These are phyloP conservation scores for Propithecus coquereli DNA, from an alignment of 2,113 vertebrate species.

Conservation along the genomic window DNA sequence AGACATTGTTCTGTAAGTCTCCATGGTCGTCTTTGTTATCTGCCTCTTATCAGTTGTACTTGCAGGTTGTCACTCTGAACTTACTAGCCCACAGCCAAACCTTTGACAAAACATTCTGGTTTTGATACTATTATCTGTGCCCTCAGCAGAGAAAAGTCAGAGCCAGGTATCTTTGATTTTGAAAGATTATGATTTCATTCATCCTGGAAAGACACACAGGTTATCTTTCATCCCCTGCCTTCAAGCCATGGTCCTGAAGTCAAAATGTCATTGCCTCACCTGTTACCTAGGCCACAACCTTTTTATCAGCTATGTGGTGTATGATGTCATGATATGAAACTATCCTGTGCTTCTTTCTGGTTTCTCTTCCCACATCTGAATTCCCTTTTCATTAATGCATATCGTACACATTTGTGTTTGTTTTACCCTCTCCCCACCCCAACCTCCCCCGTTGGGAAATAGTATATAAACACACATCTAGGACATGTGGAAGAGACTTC, in stretches of 20 bases:
- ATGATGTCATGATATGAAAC: not conserved
- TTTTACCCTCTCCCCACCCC: not conserved
- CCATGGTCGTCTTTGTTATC: conserved; percentile 33
- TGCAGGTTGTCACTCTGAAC: conserved; percentile 18
- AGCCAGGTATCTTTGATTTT: conserved; percentile 29
- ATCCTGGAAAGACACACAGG: not conserved
- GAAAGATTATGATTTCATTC: conserved; percentile 43
- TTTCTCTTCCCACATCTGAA: not conserved
- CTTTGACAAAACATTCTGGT: conserved; percentile 37
- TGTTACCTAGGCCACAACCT: not conserved
- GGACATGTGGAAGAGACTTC: not conserved
- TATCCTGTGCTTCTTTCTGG: not conserved
- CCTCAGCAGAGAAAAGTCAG: not conserved
- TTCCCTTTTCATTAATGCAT: not conserved
- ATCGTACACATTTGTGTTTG: not conserved
- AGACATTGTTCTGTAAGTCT: conserved; percentile 40
- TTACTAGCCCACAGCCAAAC: not conserved
- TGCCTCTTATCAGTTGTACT: conserved; percentile 15
- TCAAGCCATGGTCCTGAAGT: not conserved
- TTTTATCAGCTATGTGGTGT: not conserved
- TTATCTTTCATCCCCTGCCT: conserved; percentile 8
- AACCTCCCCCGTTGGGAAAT: not conserved
- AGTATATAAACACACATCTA: not conserved
- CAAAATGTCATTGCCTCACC: not conserved
- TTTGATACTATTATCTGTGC: conserved; percentile 64